Base-by-base conservation (phyloP, 64 coral and sea anemone species). In the Porites australiensis region DNA sequence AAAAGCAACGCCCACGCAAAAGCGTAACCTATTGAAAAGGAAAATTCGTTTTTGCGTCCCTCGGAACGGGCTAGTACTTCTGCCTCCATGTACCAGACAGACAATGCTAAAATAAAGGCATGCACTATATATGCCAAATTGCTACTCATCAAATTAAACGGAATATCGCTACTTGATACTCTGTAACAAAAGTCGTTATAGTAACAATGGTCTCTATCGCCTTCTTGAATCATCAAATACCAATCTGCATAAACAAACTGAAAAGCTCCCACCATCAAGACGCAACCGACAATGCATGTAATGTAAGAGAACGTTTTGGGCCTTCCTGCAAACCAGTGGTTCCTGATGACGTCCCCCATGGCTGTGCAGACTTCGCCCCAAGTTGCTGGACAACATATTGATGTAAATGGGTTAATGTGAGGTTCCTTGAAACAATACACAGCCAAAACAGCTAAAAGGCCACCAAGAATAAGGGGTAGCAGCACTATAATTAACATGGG, bases 1-100 rank as follows among this genome's bases (percentile, higher is more conserved):
- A 96, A 96, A 18, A 93, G 3, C 1, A 96, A 22, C 5, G 94
- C 94, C 94, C 94, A 96, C 3, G 94, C 84, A 89, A 96, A 92
- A 5, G 94, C 84, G 44, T 96, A 96, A 18, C 90, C 89, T 66
- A 92, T 82, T 20, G 90, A 89, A 77, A 83, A 96, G 13, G 70
- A 88, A 27, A 48, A 88, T 74, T n/a, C n/a, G n/a, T n/a, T n/a
- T n/a, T n/a, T n/a, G n/a, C n/a, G n/a, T n/a, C n/a, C n/a, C n/a
- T n/a, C n/a, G n/a, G n/a, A n/a, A n/a, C n/a, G n/a, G n/a, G n/a
- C n/a, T n/a, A n/a, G 66, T 3, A 92, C n/a, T 23, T 92, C 90
- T 22, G 83, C 87, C 20, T 94, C 93, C 49, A 87, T 89, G 8
- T 82, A 72, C 79, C 43, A 84, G 15, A 94, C 86, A 53, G 65